Evolutionary conservation across 30 jellyfish, hydroid and myxozoan species (phyloP).

Genomic region (Nemopilema nomurai): DNA sequence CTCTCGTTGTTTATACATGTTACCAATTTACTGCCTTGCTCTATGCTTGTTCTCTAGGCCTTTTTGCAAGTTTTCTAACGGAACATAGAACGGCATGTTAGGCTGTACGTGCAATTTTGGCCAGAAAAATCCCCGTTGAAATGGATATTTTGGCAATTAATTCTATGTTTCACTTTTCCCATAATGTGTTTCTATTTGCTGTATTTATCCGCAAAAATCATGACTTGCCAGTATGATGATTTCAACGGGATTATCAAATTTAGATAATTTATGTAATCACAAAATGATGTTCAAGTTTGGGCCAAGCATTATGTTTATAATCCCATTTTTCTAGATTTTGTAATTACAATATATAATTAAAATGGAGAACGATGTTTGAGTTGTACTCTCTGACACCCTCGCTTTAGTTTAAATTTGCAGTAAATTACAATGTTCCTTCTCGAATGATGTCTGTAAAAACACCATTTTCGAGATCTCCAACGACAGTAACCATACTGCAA

Average conservation of each 20-base stretch:
- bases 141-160: neutral
- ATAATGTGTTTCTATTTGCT: too few species aligned
- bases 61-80: neutral
- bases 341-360: constrained; percentile 6
- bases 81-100: neutral
- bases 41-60: neutral
- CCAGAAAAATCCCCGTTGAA: neutral
- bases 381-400: neutral
- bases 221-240: too few species aligned
- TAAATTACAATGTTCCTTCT: neutral
- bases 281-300: neutral
- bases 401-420: neutral
- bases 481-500: neutral
- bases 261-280: neutral
- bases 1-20: neutral
- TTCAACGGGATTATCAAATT: neutral
- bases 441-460: neutral
- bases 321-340: constrained; percentile 48
- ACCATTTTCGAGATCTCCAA: too few species aligned
- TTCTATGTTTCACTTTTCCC: neutral
- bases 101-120: neutral
- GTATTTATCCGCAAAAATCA: too few species aligned
- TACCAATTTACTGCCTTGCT: neutral
- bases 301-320: constrained; percentile 14
- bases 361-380: neutral